Conservation (phyloP, 2,113 vertebrate genomes). For the Oreochromis tanganicae region DNA sequence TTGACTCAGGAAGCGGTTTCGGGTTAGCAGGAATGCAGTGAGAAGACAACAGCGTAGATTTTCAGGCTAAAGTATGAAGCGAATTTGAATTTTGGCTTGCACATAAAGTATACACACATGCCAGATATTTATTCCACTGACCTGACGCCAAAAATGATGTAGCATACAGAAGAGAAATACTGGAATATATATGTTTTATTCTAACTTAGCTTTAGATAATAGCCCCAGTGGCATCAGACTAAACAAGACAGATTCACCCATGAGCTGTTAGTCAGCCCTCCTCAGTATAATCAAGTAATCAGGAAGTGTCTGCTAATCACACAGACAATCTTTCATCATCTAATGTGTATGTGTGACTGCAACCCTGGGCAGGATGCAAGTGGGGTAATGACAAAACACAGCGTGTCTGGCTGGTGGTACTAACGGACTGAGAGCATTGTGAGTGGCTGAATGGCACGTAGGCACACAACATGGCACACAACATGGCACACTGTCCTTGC, state of each 20-base stretch:
- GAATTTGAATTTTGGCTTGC: neutral
- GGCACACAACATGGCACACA: no score
- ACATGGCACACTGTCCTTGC: slow-evolving; percentile 34
- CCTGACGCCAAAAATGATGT: neutral
- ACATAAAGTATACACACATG: neutral
- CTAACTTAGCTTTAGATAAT: neutral
- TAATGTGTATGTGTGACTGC: neutral
- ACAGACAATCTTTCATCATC: neutral
- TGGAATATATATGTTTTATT: rapidly evolving
- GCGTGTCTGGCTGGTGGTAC: neutral
- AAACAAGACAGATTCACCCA: neutral
- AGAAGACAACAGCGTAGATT: neutral
- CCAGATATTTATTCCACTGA: neutral
- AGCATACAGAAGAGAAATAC: neutral
- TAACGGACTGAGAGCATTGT: slow-evolving; percentile 10
- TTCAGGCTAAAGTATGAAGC: neutral
- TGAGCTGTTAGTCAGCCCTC: neutral
- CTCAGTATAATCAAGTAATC: slow-evolving; percentile 13
- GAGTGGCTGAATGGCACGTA: slow-evolving; percentile 60
- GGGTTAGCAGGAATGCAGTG: neutral
- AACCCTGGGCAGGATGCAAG: neutral
- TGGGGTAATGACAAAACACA: slow-evolving; percentile 15
- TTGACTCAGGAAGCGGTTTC: neutral
- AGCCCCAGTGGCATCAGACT: neutral
- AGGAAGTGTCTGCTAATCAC: slow-evolving; percentile 30